These are phyloP conservation scores for Lasioglossum malachurum DNA, from an alignment of 2,888 invertebrate species.

Conservation along the genomic window DNA sequence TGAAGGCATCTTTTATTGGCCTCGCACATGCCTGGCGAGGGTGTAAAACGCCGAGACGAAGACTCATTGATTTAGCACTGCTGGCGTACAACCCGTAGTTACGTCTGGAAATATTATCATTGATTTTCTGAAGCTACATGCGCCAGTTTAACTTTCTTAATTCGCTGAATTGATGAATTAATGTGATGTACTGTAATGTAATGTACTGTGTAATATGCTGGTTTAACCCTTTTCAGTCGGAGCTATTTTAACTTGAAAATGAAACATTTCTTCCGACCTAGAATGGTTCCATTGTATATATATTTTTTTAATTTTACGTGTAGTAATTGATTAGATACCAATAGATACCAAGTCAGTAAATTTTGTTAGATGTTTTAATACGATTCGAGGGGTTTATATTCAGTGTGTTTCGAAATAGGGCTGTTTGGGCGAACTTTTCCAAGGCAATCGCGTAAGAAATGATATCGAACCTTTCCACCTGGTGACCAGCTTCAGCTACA, in stretches of 20 bases:
- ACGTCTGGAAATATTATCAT: neutral
- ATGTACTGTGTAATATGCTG: too few species aligned
- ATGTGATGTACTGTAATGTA: too few species aligned
- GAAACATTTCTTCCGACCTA: too few species aligned
- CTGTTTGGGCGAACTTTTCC: slow-evolving; percentile 6
- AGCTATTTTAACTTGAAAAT: too few species aligned
- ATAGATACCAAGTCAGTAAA: too few species aligned
- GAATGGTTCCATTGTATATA: too few species aligned
- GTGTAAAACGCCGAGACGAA: neutral
- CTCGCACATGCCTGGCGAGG: neutral
- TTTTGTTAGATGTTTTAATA: too few species aligned
- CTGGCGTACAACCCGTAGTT: neutral
- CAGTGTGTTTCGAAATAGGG: neutral
- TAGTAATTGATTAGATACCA: too few species aligned
- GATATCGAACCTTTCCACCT: neutral
- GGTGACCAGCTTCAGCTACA: neutral
- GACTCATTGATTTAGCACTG: neutral
- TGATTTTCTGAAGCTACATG: neutral
- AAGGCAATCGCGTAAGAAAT: neutral
- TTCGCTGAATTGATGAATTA: neutral
- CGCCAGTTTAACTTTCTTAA: neutral
- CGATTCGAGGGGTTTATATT: neutral
- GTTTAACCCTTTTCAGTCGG: too few species aligned
- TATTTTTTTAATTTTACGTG: too few species aligned
- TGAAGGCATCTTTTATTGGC: neutral